Conservation (phyloP, 1,140 invertebrate species). For the Schlechtendalia chinensis region DNA sequence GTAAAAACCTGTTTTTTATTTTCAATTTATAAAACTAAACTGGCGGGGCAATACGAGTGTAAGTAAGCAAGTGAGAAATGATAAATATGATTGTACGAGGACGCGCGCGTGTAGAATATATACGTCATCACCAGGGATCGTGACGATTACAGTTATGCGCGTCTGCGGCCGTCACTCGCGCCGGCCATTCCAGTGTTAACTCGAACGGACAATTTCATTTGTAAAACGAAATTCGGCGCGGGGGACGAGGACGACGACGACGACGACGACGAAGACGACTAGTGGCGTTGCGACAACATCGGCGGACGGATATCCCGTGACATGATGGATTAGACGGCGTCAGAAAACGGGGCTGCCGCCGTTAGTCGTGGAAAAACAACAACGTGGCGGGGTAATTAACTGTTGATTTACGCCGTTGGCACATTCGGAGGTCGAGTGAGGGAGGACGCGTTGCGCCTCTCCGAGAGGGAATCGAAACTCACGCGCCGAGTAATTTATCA, state of each 20-base stretch:
- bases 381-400: conserved; percentile 34
- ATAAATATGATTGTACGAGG: background rate
- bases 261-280: background rate
- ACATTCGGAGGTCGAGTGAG: conserved; percentile 18
- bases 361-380: conserved; percentile 42
- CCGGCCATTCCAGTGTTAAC: background rate
- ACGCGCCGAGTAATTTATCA: conserved; percentile 35
- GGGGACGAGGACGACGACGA: background rate
- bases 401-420: conserved; percentile 47
- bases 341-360: conserved; percentile 22
- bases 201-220: conserved; percentile 41
- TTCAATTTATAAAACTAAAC: too few species aligned
- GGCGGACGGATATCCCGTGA: conserved; percentile 42
- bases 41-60: too few species aligned
- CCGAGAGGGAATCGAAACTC: conserved; percentile 39
- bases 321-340: conserved; percentile 46
- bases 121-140: background rate
- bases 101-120: too few species aligned
- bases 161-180: background rate
- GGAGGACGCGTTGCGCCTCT: background rate
- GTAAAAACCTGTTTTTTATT: too few species aligned
- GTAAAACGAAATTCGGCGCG: conserved; percentile 14
- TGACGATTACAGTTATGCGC: background rate
- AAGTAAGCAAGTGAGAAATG: background rate
- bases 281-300: background rate